A percentile compares a stretch with the other conserved stretches of the same genome.
phyloP scores from a whole-genome alignment of 1,140 invertebrate species.

The Watersipora subatra region DNA sequence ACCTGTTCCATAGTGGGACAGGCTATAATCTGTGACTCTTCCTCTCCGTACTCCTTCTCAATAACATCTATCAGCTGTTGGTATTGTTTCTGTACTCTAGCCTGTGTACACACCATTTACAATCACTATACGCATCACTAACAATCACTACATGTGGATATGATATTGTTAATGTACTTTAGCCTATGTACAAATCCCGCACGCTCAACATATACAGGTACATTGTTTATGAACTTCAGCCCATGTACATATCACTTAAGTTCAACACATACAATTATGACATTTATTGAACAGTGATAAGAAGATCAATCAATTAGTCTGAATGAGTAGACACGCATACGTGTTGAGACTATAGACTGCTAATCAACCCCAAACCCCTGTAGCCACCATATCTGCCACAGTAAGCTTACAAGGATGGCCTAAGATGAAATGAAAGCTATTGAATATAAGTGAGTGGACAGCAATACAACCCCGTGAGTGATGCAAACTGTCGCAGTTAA shows the following conservation, averaged over 20 bases:
- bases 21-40: conserved; percentile 66
- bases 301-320: too few relatives aligned
- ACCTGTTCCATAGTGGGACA: conserved; percentile 82
- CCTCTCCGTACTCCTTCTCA: conserved; percentile 57
- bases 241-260: neutral
- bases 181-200: neutral
- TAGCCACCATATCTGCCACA: too few relatives aligned
- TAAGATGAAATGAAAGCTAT: too few relatives aligned
- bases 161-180: neutral
- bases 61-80: conserved; percentile 64
- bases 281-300: too few relatives aligned
- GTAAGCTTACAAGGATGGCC: too few relatives aligned
- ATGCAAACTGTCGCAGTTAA: too few relatives aligned
- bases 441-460: too few relatives aligned
- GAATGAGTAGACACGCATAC: too few relatives aligned
- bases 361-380: too few relatives aligned
- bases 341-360: too few relatives aligned
- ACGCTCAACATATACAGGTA: neutral
- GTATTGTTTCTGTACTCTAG: conserved; percentile 69
- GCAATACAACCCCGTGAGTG: too few relatives aligned
- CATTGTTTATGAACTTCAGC: neutral
- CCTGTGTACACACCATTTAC: conserved; percentile 61
- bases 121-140: neutral
- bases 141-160: neutral
- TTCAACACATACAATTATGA: too few relatives aligned